phyloP scores from a whole-genome alignment of 2,113 vertebrate genomes.

The Malurus alboscapulatus region DNA sequence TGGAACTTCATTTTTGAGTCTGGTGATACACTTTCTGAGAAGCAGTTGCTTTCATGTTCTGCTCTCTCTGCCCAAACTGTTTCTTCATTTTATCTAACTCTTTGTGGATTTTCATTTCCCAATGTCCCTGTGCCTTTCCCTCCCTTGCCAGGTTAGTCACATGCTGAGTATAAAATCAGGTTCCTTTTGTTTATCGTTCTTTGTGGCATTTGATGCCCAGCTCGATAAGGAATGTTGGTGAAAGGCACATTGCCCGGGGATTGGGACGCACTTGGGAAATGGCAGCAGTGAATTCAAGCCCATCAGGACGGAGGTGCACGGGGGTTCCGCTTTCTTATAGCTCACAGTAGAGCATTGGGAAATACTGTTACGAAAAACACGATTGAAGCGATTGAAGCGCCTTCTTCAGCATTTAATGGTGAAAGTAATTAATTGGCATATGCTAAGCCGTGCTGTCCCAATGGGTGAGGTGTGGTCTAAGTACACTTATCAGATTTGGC shows the following conservation, averaged over 20 bases:
- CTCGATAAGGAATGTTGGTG: neutral
- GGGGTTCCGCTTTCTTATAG: neutral
- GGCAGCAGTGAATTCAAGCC: neutral
- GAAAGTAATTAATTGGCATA: neutral
- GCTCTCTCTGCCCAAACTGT: neutral
- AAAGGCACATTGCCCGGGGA: neutral
- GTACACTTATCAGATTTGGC: neutral
- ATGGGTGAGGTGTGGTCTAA: neutral
- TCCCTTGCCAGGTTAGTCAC: neutral
- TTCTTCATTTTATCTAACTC: neutral
- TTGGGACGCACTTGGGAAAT: neutral
- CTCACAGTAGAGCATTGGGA: neutral
- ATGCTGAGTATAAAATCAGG: neutral
- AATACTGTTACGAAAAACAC: neutral
- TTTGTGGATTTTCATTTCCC: neutral
- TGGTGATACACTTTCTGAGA: neutral
- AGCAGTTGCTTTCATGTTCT: neutral
- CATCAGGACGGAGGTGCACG: accelerated
- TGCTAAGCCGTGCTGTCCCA: neutral
- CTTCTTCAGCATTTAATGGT: neutral
- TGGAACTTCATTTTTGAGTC: neutral
- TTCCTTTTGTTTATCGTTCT: neutral
- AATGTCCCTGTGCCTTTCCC: neutral
- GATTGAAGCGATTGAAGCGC: neutral
- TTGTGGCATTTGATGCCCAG: neutral